Evolutionary conservation across 2,113 vertebrate genomes (phyloP), one percentile per base, ranked within the genome.

Genomic region (Apteryx owenii): DNA sequence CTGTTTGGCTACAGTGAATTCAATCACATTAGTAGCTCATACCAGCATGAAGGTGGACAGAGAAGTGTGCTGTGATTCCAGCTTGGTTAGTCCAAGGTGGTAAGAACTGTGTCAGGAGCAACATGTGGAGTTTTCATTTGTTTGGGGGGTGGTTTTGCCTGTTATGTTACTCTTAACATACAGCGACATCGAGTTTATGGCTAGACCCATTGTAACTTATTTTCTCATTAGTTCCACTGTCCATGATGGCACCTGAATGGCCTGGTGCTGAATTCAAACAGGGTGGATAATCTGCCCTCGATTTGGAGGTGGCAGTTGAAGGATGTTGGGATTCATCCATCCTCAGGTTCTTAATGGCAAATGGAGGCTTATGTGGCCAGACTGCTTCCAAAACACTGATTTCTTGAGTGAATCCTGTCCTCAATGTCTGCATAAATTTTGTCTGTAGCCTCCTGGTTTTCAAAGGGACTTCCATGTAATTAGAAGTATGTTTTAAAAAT

Each of bases 11-110:
- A 38, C 31, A 54, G 76, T 40, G 20, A 14, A 46, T 68, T 21
- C 46, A 48, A 0, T 21, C 7, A 1, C 7, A 2, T 15, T 33
- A 31, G 26, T 38, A 46, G 33, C 26, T 29, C 26, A 3, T 23
- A 7, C 68, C 2, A 1, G 16, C 22, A 26, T 46, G 44, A n/a
- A 51, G 26, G 42, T 19, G 22, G 12, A 44, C 23, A 18, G 25
- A 65, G 51, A 12, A 46, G 10, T 33, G 9, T 71, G 58, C 22
- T 4, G 0, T 14, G 51, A 38, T 60, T 61, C 51, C 38, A 21
- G 18, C 12, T 20, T 76, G 40, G 20, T 44, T 56, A 33, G 38
- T 36, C 62, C 48, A 48, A 62, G 40, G 38, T n/a, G 48, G 36
- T 44, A 44, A 38, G 38, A 66, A 53, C 20, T 66, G 22, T 26